phyloP scores from a whole-genome alignment of 1,140 invertebrate species.

The Phortica variegata region DNA sequence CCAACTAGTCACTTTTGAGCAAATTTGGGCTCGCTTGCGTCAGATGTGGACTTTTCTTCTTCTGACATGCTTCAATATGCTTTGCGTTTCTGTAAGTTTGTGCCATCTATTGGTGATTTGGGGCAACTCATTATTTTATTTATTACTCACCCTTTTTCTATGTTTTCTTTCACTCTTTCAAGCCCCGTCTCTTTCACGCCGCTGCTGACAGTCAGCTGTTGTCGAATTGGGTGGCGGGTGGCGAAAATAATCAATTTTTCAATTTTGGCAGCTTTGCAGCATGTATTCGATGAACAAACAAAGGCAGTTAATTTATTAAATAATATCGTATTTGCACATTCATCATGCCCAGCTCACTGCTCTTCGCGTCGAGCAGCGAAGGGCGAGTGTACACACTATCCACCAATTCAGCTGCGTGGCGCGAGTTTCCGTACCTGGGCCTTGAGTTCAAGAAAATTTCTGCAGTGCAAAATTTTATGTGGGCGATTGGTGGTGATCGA shows the following conservation, averaged over 20 bases:
- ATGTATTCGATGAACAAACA: neutral
- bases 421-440: conserved; percentile 79
- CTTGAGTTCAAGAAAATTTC: conserved; percentile 86
- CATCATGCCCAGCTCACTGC: conserved; percentile 70
- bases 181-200: too few species aligned
- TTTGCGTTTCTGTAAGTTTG: too few species aligned
- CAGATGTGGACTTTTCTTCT: too few species aligned
- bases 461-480: conserved; percentile 79
- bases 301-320: neutral
- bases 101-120: too few species aligned
- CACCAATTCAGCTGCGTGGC: conserved; percentile 76
- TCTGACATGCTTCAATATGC: too few species aligned
- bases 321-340: neutral
- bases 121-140: too few species aligned
- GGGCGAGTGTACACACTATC: conserved; percentile 81
- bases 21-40: too few species aligned
- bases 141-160: too few species aligned
- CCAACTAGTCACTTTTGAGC: too few species aligned
- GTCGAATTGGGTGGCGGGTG: too few species aligned
- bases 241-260: neutral
- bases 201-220: too few species aligned
- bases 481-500: conserved; percentile 89
- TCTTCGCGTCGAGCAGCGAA: conserved; percentile 85
- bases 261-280: neutral
- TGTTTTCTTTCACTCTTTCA: too few species aligned